Evolutionary conservation across 2,888 invertebrate genomes (phyloP).

Genomic region (Drosophila anomalata): DNA sequence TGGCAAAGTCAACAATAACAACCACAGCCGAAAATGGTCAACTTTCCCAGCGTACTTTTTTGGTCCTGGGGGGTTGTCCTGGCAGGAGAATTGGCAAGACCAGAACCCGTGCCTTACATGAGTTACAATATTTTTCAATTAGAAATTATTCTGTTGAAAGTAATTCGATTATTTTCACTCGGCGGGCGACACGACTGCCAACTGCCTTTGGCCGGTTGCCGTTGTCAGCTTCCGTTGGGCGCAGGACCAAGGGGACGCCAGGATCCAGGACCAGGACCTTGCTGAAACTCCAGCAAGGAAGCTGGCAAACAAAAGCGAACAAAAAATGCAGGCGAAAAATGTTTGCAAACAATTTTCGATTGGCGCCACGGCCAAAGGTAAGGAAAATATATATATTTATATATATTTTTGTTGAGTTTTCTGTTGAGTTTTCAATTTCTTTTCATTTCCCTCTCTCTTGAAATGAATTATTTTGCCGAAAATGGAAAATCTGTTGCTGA

Average conservation of each 20-base stretch:
- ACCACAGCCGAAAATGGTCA: constrained; percentile 31
- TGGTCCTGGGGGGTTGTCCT: constrained; percentile 10
- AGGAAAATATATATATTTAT: constrained; percentile 49
- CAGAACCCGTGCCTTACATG: constrained; percentile 61
- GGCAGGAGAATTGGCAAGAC: constrained; percentile 36
- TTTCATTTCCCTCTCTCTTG: constrained; percentile 47
- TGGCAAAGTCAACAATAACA: constrained; percentile 17
- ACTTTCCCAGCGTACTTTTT: constrained; percentile 20
- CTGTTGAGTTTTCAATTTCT: constrained; percentile 74
- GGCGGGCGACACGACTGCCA: constrained; percentile 70
- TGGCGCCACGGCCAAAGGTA: constrained; percentile 68
- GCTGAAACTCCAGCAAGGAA: constrained; percentile 28
- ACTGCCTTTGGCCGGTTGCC: constrained; percentile 54
- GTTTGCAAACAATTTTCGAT: constrained; percentile 72
- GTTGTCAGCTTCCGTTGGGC: constrained; percentile 51
- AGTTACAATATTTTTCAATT: constrained; percentile 85
- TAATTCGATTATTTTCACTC: constrained; percentile 85
- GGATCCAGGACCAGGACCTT: constrained; percentile 7
- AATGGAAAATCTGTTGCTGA: constrained; percentile 74
- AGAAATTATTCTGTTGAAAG: constrained; percentile 84
- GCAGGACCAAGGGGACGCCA: constrained; percentile 6
- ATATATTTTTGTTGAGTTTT: constrained; percentile 33
- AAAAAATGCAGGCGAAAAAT: constrained; percentile 54
- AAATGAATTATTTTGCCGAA: constrained; percentile 57
- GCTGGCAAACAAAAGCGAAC: constrained; percentile 37